Percentiles rank a stretch among this genome's conserved stretches.
Evolutionary conservation across 2,888 invertebrate genomes (phyloP).

Genomic region (Cepaea hortensis): DNA sequence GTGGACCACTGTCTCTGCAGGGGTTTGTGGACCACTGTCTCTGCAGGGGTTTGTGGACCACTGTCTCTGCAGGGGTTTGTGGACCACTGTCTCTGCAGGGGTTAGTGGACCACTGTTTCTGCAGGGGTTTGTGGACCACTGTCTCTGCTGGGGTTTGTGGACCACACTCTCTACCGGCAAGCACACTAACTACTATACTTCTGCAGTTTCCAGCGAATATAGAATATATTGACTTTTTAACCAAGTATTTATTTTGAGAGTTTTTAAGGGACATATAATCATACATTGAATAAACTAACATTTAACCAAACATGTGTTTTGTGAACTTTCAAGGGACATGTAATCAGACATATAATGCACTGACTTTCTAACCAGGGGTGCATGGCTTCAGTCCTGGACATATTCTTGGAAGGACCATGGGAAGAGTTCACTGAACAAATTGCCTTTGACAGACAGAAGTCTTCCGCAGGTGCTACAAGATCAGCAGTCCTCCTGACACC

Average conservation of each 20-base stretch:
- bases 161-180: too few relatives aligned
- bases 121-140: too few relatives aligned
- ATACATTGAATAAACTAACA: neutral
- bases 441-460: slow-evolving; percentile 12
- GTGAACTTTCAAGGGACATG: neutral
- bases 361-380: slow-evolving; percentile 79
- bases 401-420: slow-evolving; percentile 79
- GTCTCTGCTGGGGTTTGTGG: too few relatives aligned
- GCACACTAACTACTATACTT: too few relatives aligned
- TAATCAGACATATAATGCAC: neutral
- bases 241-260: neutral
- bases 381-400: slow-evolving; percentile 86
- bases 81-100: too few relatives aligned
- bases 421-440: slow-evolving; percentile 60
- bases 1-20: too few relatives aligned
- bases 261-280: neutral
- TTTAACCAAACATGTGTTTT: neutral
- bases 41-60: too few relatives aligned
- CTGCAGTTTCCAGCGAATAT: too few relatives aligned
- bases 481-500: slow-evolving; percentile 84
- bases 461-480: slow-evolving; percentile 70
- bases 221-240: too few relatives aligned
- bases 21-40: too few relatives aligned
- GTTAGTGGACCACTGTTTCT: too few relatives aligned
- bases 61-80: too few relatives aligned